phyloP scores from a whole-genome alignment of 2,113 vertebrate species.

The Gadus chalcogrammus region DNA sequence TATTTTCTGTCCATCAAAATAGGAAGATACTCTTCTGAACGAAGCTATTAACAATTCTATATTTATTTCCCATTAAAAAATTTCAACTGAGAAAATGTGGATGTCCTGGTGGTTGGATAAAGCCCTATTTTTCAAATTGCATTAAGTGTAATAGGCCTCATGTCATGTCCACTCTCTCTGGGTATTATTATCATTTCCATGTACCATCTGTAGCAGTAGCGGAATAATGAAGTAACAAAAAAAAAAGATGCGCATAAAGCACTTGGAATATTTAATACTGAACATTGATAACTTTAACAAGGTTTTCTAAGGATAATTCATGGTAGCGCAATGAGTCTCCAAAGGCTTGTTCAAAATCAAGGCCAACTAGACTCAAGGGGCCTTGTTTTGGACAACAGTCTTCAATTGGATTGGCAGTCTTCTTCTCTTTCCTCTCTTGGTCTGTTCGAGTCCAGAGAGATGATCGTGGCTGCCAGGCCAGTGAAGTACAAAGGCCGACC shows the following conservation, averaged over 20 bases:
- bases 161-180: no score
- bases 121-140: background rate
- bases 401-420: slow-evolving; percentile 10
- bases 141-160: background rate
- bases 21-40: background rate
- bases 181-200: no score
- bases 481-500: slow-evolving; percentile 48
- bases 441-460: slow-evolving; percentile 21
- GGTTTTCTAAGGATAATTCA: slow-evolving; percentile 18
- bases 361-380: slow-evolving; percentile 24
- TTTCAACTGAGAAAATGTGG: background rate
- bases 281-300: background rate
- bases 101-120: background rate
- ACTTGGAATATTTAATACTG: slow-evolving; percentile 18
- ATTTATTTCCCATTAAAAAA: background rate
- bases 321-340: slow-evolving; percentile 4
- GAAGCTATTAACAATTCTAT: no score
- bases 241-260: background rate
- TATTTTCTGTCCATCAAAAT: background rate
- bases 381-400: slow-evolving; percentile 5
- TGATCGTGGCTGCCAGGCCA: slow-evolving; percentile 49
- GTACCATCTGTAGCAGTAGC: no score
- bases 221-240: background rate
- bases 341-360: slow-evolving; percentile 8
- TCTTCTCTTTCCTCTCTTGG: background rate